These are phyloP conservation scores for Manacus vitellinus DNA, from an alignment of 2,113 vertebrate genomes.

Conservation along the genomic window DNA sequence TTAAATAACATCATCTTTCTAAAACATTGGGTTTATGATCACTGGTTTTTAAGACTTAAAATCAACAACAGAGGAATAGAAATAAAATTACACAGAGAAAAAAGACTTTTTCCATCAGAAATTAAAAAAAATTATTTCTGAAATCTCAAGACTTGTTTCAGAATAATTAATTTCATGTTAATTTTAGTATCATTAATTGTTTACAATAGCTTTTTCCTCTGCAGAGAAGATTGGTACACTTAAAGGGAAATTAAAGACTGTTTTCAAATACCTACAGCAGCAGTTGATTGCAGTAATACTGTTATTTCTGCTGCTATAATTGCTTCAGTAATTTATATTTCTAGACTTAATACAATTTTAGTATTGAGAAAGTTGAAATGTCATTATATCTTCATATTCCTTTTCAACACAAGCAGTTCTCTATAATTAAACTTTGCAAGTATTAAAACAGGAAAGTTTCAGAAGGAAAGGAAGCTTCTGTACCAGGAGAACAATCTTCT, in stretches of 20 bases:
- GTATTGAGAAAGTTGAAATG: conserved; percentile 4
- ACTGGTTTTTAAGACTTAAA: background rate
- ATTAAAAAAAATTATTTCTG: background rate
- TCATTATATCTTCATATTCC: conserved; percentile 15
- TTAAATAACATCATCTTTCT: background rate
- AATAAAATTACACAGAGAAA: background rate
- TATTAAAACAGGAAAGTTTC: background rate
- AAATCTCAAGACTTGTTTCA: conserved; percentile 28
- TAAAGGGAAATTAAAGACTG: conserved; percentile 42
- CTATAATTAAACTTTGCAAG: conserved; percentile 8
- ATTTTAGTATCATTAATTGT: conserved; percentile 50
- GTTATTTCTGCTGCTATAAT: conserved; percentile 52
- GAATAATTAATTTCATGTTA: conserved; percentile 23
- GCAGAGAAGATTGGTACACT: conserved; percentile 11
- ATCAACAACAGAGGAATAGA: background rate
- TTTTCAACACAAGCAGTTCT: background rate
- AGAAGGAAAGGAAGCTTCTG: background rate
- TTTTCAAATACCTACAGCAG: conserved; percentile 47
- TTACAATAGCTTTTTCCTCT: conserved; percentile 28
- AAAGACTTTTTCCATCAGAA: background rate
- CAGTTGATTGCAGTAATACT: conserved; percentile 21
- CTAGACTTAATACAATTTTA: background rate
- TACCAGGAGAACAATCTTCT: background rate
- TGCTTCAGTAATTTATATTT: conserved; percentile 23
- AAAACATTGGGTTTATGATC: background rate